phyloP scores from a whole-genome alignment of 2,113 vertebrate species.

The Cryptoleucopteryx plumbea region DNA sequence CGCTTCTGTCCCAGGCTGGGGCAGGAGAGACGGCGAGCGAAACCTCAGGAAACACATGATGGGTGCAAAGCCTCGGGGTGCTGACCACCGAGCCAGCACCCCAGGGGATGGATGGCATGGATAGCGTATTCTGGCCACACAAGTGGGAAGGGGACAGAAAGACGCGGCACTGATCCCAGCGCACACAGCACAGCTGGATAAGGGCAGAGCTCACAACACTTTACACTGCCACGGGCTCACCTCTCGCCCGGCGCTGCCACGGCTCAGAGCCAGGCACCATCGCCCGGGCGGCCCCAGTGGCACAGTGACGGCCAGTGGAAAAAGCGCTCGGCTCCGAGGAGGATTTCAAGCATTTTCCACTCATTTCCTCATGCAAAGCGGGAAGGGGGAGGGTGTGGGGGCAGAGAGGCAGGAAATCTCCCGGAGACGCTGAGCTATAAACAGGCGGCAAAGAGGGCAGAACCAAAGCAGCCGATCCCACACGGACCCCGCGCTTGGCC shows the following conservation, averaged over 20 bases:
- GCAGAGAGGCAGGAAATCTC: conserved; percentile 1
- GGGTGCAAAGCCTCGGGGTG: background rate
- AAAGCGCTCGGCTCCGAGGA: background rate
- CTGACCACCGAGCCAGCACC: background rate
- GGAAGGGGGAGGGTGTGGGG: background rate
- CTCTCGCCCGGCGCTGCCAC: rapidly evolving
- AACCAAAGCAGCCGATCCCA: background rate
- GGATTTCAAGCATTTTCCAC: background rate
- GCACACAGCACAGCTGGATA: rapidly evolving
- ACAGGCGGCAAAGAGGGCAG: background rate
- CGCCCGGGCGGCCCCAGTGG: background rate
- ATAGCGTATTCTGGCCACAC: rapidly evolving
- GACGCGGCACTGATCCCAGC: rapidly evolving
- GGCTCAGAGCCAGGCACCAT: background rate
- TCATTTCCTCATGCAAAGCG: background rate
- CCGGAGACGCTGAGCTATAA: background rate
- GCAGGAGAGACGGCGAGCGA: background rate
- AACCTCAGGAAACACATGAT: background rate
- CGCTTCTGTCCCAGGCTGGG: no score
- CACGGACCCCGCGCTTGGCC: background rate
- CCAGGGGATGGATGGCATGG: rapidly evolving
- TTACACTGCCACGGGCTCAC: background rate
- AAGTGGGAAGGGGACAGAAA: background rate
- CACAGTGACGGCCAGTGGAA: background rate
- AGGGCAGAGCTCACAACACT: background rate